A percentile compares a stretch with the other conserved stretches of the same genome.
These are phyloP conservation scores for Brachionichthys hirsutus DNA, from an alignment of 2,113 vertebrate species.

Conservation along the genomic window DNA sequence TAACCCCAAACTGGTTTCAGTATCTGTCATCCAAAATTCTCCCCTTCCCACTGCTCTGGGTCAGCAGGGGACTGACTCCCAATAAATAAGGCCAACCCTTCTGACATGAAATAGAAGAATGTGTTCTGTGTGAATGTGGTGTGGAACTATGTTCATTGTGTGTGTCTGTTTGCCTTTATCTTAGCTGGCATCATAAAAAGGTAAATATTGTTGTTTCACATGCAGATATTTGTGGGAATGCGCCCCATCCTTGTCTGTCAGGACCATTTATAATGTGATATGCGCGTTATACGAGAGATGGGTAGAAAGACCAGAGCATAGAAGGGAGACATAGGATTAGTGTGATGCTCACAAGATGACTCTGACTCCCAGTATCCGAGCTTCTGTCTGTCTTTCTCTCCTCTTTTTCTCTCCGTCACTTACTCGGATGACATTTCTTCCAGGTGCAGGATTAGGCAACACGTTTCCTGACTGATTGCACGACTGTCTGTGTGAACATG, in stretches of 20 bases:
- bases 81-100: conserved; percentile 61
- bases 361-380: conserved; percentile 22
- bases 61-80: conserved; percentile 49
- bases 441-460: conserved; percentile 32
- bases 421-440: conserved; percentile 18
- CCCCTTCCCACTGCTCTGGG: conserved; percentile 21
- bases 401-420: conserved; percentile 1
- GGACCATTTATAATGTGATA: too few relatives aligned
- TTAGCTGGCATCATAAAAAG: conserved; percentile 18
- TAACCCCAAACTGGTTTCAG: conserved; percentile 43
- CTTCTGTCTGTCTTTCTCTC: conserved; percentile 18
- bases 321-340: too few relatives aligned
- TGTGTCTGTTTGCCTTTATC: neutral
- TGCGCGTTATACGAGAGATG: too few relatives aligned
- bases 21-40: conserved; percentile 44
- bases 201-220: conserved; percentile 1
- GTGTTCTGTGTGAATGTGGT: conserved; percentile 18
- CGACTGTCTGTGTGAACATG: conserved; percentile 31
- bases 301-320: too few relatives aligned
- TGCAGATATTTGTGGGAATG: conserved; percentile 7
- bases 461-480: conserved; percentile 52
- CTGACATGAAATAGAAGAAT: conserved; percentile 61
- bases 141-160: neutral
- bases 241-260: neutral
- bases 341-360: too few relatives aligned